Evolutionary conservation across 2,888 invertebrate species (phyloP), one percentile per base, ranked within the genome.

Genomic region (Xestia c-nigrum): DNA sequence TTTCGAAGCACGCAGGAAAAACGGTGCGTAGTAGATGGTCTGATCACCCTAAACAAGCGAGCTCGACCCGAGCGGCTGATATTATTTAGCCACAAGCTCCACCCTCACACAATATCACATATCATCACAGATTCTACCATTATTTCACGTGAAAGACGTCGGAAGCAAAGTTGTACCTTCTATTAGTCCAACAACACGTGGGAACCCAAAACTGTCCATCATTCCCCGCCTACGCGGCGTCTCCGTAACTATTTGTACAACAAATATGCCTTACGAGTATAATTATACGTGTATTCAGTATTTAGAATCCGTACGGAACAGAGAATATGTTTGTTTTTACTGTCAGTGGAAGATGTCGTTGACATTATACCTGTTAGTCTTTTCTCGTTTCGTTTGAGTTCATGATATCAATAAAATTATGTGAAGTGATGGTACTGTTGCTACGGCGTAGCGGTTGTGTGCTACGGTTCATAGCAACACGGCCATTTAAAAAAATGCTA

Each of bases 241-340:
- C 72, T 59, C 40, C 69, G 24, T 75, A 64, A 73, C 57, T 72
- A 84, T 66, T 72, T 74, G 81, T 80, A 57, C 67, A 69, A 67
- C 71, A 74, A 74, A 74, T 80, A 68, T 71, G 63, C 52, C 57
- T 40, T 64, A 70, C 38, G 10, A 63, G 40, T 46, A 38, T 72
- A 66, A 72, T 72, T 47, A 67, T 46, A 65, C n/a, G 21, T 52
- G 82, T n/a, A 52, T 82, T 77, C 24, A 4, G 5, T n/a, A 68
- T 46, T n/a, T 46, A 64, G 31, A 67, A 67, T 24, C 2, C 31
- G 21, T 40, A 16, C 0, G 14, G 16, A 52, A 40, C 14, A 55
- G 14, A 57, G 38, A 46, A 63, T 52, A 21, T 50, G 16, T 67
- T 57, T 50, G 31, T 47, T 75, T 65, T 67, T 50, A 47, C 61